Conservation (phyloP, 2,797 vertebrate genomes). For the Centropyge bicolor region DNA sequence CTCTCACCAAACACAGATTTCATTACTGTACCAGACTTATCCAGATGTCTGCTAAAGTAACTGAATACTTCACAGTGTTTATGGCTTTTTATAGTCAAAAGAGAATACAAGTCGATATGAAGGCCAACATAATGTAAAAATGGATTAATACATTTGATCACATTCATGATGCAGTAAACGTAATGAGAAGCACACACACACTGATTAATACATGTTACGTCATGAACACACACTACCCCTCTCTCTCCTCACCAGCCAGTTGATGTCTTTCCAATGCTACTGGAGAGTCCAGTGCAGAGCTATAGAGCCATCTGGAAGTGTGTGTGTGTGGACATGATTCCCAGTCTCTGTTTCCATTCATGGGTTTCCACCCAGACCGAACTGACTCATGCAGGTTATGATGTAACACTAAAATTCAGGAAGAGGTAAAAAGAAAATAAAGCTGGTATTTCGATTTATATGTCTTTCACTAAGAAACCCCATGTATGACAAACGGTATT, state of each 20-base stretch:
- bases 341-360: constrained; percentile 69
- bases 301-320: constrained; percentile 46
- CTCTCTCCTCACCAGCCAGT: background rate
- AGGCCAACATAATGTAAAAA: background rate
- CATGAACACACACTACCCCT: constrained; percentile 14
- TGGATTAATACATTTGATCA: background rate
- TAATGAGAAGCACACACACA: background rate
- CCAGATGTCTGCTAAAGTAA: constrained; percentile 35
- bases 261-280: constrained; percentile 63
- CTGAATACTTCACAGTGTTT: background rate
- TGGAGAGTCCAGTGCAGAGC: constrained; percentile 22
- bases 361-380: constrained; percentile 57
- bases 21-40: constrained; percentile 1
- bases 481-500: background rate
- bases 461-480: constrained; percentile 19
- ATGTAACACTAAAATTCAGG: constrained; percentile 57
- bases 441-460: constrained; percentile 36
- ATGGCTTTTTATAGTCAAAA: background rate
- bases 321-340: constrained; percentile 36
- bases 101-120: background rate
- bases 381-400: constrained; percentile 71
- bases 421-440: constrained; percentile 38
- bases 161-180: constrained; percentile 1
- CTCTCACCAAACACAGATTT: constrained; percentile 19
- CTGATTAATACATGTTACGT: background rate